Conservation (phyloP, 2,797 vertebrate species). For the Hephaestus fuliginosus region DNA sequence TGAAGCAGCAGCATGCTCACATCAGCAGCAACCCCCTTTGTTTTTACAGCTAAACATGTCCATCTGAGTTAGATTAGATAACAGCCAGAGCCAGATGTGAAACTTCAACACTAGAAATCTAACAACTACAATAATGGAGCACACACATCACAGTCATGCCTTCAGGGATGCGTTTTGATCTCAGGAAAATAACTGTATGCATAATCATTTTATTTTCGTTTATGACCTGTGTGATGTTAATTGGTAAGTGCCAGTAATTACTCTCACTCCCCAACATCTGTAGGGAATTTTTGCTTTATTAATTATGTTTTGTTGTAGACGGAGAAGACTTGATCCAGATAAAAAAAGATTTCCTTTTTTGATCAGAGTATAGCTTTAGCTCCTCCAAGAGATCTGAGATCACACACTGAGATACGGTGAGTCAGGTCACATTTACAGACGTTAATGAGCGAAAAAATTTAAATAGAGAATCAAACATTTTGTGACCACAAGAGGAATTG, state of each 20-base stretch:
- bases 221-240: not conserved
- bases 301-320: slow-evolving; percentile 2
- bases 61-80: not conserved
- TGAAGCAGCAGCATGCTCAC: not conserved
- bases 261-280: slow-evolving; percentile 10
- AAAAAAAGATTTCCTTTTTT: not conserved
- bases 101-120: not conserved
- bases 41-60: not conserved
- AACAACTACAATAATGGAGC: not conserved
- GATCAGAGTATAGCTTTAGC: not conserved
- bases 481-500: not conserved
- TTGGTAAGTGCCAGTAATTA: not conserved
- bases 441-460: not conserved
- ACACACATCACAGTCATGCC: not conserved
- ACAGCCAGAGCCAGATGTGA: slow-evolving; percentile 26
- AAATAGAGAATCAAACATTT: not conserved
- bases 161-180: not conserved
- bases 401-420: not conserved
- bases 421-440: not conserved
- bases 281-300: slow-evolving; percentile 4
- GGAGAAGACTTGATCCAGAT: not conserved
- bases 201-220: not conserved
- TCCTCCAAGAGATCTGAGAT: not conserved
- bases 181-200: not conserved
- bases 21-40: not conserved